A percentile compares a stretch with the other conserved stretches of the same genome.
phyloP scores from a whole-genome alignment of 2,888 invertebrate genomes.

The Spodoptera picta region DNA sequence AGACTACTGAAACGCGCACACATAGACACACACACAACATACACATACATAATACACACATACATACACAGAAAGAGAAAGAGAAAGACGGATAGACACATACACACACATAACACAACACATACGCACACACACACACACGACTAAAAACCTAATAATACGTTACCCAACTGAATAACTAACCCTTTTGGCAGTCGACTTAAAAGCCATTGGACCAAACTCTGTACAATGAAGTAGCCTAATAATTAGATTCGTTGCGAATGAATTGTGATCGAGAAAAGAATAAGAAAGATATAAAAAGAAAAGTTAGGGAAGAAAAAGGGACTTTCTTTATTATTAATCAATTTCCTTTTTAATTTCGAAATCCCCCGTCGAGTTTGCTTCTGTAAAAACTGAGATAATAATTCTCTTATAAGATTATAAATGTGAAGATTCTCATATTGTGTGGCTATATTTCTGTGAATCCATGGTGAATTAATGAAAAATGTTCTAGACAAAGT shows the following conservation, averaged over 20 bases:
- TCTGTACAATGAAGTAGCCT: neutral
- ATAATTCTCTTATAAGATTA: constrained; percentile 1
- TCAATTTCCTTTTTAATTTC: constrained; percentile 15
- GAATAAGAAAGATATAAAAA: constrained; percentile 17
- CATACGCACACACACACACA: too few species aligned
- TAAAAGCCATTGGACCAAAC: too few species aligned
- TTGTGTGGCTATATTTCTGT: neutral
- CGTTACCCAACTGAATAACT: too few species aligned
- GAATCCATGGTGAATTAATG: neutral
- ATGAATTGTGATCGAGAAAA: constrained; percentile 21
- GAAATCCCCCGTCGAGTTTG: neutral
- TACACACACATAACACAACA: too few species aligned
- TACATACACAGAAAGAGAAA: too few species aligned
- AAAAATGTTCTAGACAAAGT: too few species aligned
- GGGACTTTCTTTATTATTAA: constrained; percentile 26
- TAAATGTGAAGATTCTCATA: neutral
- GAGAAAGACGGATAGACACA: too few species aligned
- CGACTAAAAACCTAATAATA: too few species aligned
- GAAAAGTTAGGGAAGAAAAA: constrained; percentile 17
- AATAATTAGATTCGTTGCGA: constrained; percentile 34
- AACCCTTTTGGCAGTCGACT: too few species aligned
- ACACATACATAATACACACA: too few species aligned
- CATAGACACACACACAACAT: too few species aligned
- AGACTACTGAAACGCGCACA: too few species aligned
- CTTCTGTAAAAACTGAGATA: constrained; percentile 10